phyloP scores from a whole-genome alignment of 2,113 vertebrate genomes.

The Acinonyx jubatus region DNA sequence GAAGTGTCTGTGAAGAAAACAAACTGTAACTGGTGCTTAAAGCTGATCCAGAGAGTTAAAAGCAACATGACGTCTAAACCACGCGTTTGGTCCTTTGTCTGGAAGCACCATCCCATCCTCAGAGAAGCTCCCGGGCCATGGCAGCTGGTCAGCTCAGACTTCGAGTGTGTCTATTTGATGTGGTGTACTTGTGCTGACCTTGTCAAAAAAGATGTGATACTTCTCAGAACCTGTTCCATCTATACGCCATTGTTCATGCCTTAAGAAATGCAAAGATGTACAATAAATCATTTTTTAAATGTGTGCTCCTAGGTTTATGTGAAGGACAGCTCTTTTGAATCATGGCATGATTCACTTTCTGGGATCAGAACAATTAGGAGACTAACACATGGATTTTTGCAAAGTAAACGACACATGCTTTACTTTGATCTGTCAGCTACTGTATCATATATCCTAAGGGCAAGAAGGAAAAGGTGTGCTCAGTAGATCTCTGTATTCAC shows the following conservation, averaged over 20 bases:
- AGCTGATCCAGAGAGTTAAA: constrained; percentile 78
- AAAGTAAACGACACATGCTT: constrained; percentile 71
- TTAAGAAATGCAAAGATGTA: constrained; percentile 88
- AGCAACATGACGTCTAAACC: constrained; percentile 34
- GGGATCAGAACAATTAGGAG: constrained; percentile 62
- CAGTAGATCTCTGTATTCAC: constrained; percentile 49
- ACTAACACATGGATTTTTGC: constrained; percentile 49
- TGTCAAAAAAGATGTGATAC: constrained; percentile 73
- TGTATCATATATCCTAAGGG: constrained; percentile 35
- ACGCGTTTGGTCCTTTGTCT: constrained; percentile 60
- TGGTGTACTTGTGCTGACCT: constrained; percentile 81
- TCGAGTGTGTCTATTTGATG: constrained; percentile 80
- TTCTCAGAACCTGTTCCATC: constrained; percentile 83
- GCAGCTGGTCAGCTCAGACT: constrained; percentile 73
- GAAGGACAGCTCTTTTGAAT: constrained; percentile 83
- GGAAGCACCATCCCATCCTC: constrained; percentile 10
- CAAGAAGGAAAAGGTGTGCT: constrained; percentile 57
- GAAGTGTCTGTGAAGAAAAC: constrained; percentile 77
- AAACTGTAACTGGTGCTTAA: constrained; percentile 84
- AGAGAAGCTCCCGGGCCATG: constrained; percentile 71
- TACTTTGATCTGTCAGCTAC: constrained; percentile 67
- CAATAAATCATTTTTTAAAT: constrained; percentile 85
- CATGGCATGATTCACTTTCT: constrained; percentile 84
- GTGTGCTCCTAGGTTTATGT: constrained; percentile 83
- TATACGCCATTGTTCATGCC: constrained; percentile 88